Base-by-base conservation (phyloP, 2,113 vertebrate species). In the Coturnix japonica region DNA sequence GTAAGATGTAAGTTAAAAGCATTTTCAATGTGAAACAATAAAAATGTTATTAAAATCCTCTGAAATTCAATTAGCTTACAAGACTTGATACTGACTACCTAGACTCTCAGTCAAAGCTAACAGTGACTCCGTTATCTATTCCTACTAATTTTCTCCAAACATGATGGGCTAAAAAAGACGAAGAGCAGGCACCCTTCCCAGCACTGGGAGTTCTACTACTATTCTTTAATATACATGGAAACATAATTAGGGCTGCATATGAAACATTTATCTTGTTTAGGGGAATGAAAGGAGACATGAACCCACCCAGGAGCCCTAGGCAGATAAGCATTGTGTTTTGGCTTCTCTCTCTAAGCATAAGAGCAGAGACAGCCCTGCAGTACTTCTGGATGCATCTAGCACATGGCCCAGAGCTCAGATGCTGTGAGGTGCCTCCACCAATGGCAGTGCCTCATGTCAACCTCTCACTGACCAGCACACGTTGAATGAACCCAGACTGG, bases 1-100 rank as follows among this genome's bases (percentile, higher is more conserved):
- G 67, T 73, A 92, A 93, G 85, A 83, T 47, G 19, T 12, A 75
- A 85, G 93, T 91, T 72, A 64, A 85, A 86, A 87, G 77, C 47
- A 73, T 80, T 70, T 70, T 89, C 70, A 71, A 41, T 28, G 17
- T 76, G 41, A 90, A 92, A 82, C 77, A 91, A 63, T 91, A 86
- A 90, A 95, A 92, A 56, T 25, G 22, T 60, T 73, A 84, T 47
- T 93, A 87, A 95, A 63, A 25, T 30, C 46, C 26, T 63, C 49
- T 82, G 56, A 89, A 86, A 81, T 84, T 56, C 46, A 67, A 43
- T 75, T 74, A 63, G 57, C 73, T 66, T 80, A 77, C 35, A 76
- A n/a, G 53, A 85, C 41, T 81, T 2, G 1, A 57, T 59, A 51
- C n/a, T 54, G 41, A 44, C 30, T 72, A 86, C 44, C 49, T 78